Base-by-base conservation (phyloP, 2,888 invertebrate species). In the Andricus quercusramuli region DNA sequence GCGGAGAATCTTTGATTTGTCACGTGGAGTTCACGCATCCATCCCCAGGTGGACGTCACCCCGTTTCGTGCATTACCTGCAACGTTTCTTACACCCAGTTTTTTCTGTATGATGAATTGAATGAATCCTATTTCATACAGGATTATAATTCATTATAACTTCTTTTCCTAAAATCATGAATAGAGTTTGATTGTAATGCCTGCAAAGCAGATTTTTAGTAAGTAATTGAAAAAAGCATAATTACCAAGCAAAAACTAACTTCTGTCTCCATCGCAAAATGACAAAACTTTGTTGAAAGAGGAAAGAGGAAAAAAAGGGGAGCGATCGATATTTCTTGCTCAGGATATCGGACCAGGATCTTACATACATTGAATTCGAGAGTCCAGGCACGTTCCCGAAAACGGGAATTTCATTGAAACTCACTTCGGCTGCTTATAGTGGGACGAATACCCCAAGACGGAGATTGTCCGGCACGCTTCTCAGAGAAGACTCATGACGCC, bases 401-500 rank as follows among this genome's bases (percentile, higher is more conserved):
- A 89, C 87, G 88, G 85, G 86, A 86, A 87, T 89, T 89, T 88
- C 86, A 90, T 89, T 87, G 89, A 86, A 89, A 86, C 85, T 86
- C 85, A 59, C 79, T 84, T 85, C 68, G 80, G 77, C 81, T 66
- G 78, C 78, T 79, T 62, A 76, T 65, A 25, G 77, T 37, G 70
- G 51, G 70, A 51, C 68, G 68, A 68, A 68, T 68, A 44, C 68
- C 81, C 76, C 66, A 74, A 80, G 82, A 79, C 78, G 47, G 66
- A 76, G 82, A 85, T 85, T 84, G 85, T 86, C 85, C 85, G 77
- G 82, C 85, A 85, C 85, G 84, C 84, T 76, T 84, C 78, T 82
- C 79, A 76, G 77, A 82, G 83, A 87, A 87, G 86, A 87, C 86
- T 87, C 88, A 87, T 85, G 87, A 84, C 85, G 85, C 80, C 87